phyloP scores from a whole-genome alignment of 2,113 vertebrate species.

The Delphinapterus leucas region DNA sequence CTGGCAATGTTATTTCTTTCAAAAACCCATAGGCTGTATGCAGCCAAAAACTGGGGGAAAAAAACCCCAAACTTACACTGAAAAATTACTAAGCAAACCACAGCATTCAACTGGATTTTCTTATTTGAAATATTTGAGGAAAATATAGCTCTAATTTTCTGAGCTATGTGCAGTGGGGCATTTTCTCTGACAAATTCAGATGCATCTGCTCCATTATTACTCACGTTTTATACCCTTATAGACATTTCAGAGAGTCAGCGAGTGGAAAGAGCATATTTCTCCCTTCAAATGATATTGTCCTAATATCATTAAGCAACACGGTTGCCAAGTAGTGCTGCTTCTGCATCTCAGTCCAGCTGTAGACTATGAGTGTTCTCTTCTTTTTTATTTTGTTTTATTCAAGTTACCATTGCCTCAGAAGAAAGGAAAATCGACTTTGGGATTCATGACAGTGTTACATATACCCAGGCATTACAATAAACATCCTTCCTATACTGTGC shows the following conservation, averaged over 20 bases:
- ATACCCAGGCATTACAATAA: background rate
- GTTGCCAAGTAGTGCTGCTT: background rate
- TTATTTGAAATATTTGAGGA: background rate
- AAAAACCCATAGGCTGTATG: background rate
- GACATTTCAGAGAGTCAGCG: background rate
- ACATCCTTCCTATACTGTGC: background rate
- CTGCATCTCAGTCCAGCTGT: background rate
- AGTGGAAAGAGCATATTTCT: slow-evolving; percentile 26
- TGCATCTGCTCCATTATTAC: background rate
- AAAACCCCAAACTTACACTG: background rate
- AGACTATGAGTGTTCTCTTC: background rate
- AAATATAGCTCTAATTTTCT: slow-evolving; percentile 2
- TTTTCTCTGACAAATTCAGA: background rate
- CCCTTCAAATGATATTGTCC: background rate
- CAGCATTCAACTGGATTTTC: background rate
- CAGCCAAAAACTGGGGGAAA: background rate
- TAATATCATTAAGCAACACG: background rate
- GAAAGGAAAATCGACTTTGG: slow-evolving; percentile 31
- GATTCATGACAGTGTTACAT: background rate
- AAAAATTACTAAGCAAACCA: slow-evolving; percentile 17
- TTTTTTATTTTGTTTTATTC: background rate
- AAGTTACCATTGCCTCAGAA: slow-evolving; percentile 18
- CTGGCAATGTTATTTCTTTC: background rate
- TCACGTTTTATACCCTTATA: background rate
- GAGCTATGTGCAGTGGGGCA: background rate